Evolutionary conservation across 2,797 vertebrate species (phyloP).

Genomic region (Pseudochromis fuscus): DNA sequence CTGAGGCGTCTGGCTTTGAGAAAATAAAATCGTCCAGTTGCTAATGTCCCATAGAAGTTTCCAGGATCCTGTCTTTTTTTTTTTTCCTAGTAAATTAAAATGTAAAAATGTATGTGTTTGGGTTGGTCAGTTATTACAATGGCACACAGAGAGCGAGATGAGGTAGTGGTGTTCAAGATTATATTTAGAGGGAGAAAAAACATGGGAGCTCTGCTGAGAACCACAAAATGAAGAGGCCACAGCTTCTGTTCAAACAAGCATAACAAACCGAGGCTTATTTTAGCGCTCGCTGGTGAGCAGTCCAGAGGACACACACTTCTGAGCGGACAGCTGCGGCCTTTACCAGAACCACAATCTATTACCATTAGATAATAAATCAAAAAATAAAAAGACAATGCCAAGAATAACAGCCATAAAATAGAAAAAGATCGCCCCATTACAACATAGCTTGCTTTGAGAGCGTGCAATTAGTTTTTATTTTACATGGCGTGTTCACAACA

Average conservation of each 20-base stretch:
- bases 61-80: slow-evolving; percentile 25
- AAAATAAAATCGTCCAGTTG: slow-evolving; percentile 50
- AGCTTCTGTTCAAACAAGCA: slow-evolving; percentile 82
- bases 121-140: slow-evolving; percentile 58
- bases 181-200: slow-evolving; percentile 76
- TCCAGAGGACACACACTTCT: slow-evolving; percentile 70
- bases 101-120: slow-evolving; percentile 57
- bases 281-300: slow-evolving; percentile 75
- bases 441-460: slow-evolving; percentile 56
- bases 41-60: slow-evolving; percentile 54
- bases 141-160: slow-evolving; percentile 65
- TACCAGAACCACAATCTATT: slow-evolving; percentile 79
- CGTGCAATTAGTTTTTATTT: slow-evolving; percentile 79
- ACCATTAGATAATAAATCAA: slow-evolving; percentile 81
- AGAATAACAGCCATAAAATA: slow-evolving; percentile 76
- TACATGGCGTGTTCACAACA: slow-evolving; percentile 58
- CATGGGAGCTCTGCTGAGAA: slow-evolving; percentile 71
- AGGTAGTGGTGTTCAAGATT: slow-evolving; percentile 77
- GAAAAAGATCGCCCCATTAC: slow-evolving; percentile 64
- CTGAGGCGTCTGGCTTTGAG: slow-evolving; percentile 55
- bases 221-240: slow-evolving; percentile 80
- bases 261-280: slow-evolving; percentile 83
- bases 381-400: slow-evolving; percentile 71
- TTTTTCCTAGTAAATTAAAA: slow-evolving; percentile 48
- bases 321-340: slow-evolving; percentile 70